Base-by-base conservation (phyloP, 1,140 invertebrate genomes). In the Zaprionus tsacasi region DNA sequence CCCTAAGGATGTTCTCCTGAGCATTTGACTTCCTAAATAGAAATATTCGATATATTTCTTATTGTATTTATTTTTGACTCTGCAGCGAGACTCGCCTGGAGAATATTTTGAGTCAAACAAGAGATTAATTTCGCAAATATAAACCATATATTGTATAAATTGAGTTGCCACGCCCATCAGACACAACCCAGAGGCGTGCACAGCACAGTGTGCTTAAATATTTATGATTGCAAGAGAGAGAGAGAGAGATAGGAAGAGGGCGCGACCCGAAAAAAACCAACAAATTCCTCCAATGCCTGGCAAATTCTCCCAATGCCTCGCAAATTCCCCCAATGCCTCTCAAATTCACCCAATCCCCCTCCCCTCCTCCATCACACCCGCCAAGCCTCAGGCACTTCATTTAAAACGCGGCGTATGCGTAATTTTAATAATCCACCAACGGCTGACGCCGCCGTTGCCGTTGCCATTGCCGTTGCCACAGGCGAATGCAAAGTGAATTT, bases 381-480 rank as follows among this genome's bases (percentile, higher is more conserved):
- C 27, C 33, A 35, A 7, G 33, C 33, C 33, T 15, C 36, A 59
- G 48, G 68, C 79, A 82, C 73, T 87, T 87, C 73, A 87, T 87
- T 87, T 83, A 80, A 83, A 88, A 81, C 83, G 85, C 81, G 85
- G 83, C 83, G 83, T 89, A 88, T 83, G 81, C 83, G 85, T 89
- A 89, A 89, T 88, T 88, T 88, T 89, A 88, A 88, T 88, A 88
- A 88, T 88, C 85, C 83, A 76, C 67, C 65, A 80, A 87, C 71
- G 60, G 70, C 76, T 77, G 79, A 61, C 58, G 78, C 70, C 66
- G 64, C 65, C 76, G 55, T 70, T 72, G 82, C 79, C 43, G 74
- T 79, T 82, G 60, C 70, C 76, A 54, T 70, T 68, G 58, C 70
- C 66, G 74, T 70, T 63, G 59, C 77, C 76, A 43, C 35, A 33